Conservation (phyloP, 1,140 invertebrate species). For the Trichogramma pretiosum region DNA sequence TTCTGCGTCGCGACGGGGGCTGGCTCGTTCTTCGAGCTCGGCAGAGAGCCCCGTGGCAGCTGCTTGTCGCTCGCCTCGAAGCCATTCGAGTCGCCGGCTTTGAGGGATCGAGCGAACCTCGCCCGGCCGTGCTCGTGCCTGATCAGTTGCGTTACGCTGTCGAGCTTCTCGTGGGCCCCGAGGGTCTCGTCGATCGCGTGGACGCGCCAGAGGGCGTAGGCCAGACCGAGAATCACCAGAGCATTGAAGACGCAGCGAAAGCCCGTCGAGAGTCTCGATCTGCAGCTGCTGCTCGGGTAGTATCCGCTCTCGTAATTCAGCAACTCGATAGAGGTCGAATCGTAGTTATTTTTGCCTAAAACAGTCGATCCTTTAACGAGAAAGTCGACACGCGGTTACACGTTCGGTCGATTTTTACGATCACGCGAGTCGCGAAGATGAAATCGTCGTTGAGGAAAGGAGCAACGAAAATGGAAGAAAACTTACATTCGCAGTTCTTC, state of each 20-base stretch:
- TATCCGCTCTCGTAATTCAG: background rate
- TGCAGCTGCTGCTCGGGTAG: background rate
- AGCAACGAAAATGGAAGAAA: background rate
- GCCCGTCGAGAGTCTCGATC: background rate
- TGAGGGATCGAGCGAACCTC: background rate
- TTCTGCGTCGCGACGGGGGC: background rate
- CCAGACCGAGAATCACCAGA: background rate
- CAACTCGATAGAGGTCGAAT: no score
- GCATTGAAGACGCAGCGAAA: background rate
- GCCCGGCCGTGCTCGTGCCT: background rate
- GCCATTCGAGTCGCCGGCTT: background rate
- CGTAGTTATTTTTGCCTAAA: no score
- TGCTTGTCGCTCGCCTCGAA: background rate
- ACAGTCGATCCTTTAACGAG: no score
- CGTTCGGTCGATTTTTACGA: no score
- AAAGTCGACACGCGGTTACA: no score
- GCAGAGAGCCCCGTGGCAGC: background rate
- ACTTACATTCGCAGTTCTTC: constrained; percentile 13
- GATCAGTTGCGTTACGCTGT: background rate
- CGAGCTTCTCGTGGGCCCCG: background rate
- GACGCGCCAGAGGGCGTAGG: constrained; percentile 11
- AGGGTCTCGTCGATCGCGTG: background rate
- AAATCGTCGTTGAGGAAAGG: background rate
- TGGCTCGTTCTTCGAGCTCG: constrained; percentile 3
- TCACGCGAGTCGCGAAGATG: no score